These are phyloP conservation scores for Simalia tracyae DNA, from an alignment of 2,797 vertebrate genomes.

Conservation along the genomic window DNA sequence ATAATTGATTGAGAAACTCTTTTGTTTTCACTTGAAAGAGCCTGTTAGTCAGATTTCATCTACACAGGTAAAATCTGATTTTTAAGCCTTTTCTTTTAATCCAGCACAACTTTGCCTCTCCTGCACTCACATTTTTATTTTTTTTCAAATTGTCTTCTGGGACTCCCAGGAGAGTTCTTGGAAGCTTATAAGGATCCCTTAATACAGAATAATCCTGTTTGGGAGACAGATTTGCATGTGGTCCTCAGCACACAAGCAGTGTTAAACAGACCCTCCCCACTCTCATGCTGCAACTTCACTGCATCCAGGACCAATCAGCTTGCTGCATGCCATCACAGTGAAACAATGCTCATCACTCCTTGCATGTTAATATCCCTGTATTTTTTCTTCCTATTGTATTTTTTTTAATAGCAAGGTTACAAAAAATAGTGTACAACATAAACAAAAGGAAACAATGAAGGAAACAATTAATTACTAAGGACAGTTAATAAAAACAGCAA, in stretches of 20 bases:
- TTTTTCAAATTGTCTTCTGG: not conserved
- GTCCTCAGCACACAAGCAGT: not conserved
- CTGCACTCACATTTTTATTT: not conserved
- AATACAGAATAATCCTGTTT: not conserved
- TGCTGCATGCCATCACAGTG: not conserved
- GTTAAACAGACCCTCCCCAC: not conserved
- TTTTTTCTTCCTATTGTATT: not conserved
- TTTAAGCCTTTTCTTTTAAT: conserved; percentile 26
- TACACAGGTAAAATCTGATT: conserved; percentile 10
- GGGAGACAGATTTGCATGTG: not conserved
- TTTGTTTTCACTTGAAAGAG: conserved; percentile 41
- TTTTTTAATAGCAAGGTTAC: too few relatives aligned
- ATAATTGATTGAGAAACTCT: conserved; percentile 44
- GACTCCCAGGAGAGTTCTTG: not conserved
- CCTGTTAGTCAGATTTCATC: conserved; percentile 53
- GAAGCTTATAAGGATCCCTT: not conserved
- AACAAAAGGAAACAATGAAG: too few relatives aligned
- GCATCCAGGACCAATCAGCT: not conserved
- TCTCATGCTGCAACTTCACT: not conserved
- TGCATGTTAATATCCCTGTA: not conserved
- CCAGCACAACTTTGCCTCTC: not conserved
- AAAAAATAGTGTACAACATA: too few relatives aligned
- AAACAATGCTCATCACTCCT: not conserved
- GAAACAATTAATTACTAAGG: too few relatives aligned
- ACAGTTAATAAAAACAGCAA: too few relatives aligned